phyloP scores from a whole-genome alignment of 2,888 invertebrate species.

The Limnephilus rhombicus region DNA sequence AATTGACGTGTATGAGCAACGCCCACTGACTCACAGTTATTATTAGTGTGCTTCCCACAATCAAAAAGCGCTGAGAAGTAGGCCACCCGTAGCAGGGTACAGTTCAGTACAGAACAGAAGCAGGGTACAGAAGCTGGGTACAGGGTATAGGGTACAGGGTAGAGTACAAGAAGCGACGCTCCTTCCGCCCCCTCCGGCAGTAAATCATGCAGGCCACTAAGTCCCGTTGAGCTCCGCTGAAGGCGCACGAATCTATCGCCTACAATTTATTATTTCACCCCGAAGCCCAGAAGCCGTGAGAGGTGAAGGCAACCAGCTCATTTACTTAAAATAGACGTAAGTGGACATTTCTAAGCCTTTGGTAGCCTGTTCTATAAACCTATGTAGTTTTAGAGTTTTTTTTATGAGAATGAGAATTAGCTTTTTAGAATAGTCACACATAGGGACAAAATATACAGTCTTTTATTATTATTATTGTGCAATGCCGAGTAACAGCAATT shows the following conservation, averaged over 20 bases:
- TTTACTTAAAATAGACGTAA: constrained; percentile 7
- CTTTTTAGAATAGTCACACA: no score
- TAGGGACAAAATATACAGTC: no score
- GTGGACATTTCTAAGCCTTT: constrained; percentile 21
- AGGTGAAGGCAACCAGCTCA: constrained; percentile 4
- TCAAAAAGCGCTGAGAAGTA: no score
- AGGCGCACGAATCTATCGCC: constrained; percentile 56
- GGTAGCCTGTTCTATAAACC: neutral
- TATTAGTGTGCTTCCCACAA: no score
- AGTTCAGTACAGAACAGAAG: no score
- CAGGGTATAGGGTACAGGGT: no score
- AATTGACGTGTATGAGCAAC: no score
- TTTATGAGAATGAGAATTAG: no score
- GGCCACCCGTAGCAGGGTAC: no score
- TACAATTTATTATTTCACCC: constrained; percentile 35
- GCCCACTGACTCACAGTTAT: no score
- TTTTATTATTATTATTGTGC: no score
- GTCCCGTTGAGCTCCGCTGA: constrained; percentile 51
- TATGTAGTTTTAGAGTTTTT: neutral
- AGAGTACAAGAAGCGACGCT: neutral
- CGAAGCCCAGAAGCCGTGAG: neutral
- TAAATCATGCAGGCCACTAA: constrained; percentile 48
- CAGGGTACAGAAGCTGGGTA: neutral
- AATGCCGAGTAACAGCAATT: no score
- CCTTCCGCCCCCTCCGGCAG: neutral